Base-by-base conservation (phyloP, 2,888 invertebrate species). In the Ormyrus nitidulus region DNA sequence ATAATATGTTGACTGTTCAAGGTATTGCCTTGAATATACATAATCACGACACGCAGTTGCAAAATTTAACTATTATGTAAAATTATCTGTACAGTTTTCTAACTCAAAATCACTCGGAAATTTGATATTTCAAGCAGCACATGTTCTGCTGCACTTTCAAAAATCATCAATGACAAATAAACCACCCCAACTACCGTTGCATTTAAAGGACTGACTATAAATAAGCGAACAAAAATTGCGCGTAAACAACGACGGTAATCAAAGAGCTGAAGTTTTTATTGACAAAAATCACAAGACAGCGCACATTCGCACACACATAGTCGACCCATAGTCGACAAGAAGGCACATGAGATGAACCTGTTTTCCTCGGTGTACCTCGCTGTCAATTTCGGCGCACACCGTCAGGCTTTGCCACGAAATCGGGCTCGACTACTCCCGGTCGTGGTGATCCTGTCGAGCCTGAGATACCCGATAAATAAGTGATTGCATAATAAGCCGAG, bases 401-500 rank as follows among this genome's bases (percentile, higher is more conserved):
- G 34, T 34, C 34, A 34, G 44, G 44, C 58, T 11, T 6, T 46
- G 11, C 51, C 44, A 5, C 34, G n/a, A 3, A 5, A n/a, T 13
- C 6, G 11, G 34, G 34, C 9, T 61, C 8, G 34, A 69, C 19
- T 9, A 34, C 62, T 9, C 56, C 48, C 11, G 34, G 69, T 34
- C 6, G 46, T 11, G 34, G 44, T n/a, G 49, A 62, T 54, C 3
- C 11, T n/a, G 48, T 34, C 48, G 11, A n/a, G 2, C 51, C 53
- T 10, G 19, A 6, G 11, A n/a, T 11, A 68, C 34, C 8, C 19
- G 9, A 68, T n/a, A 58, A 48, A 48, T 49, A 54, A 61, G 49
- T 48, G 59, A 49, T 79, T 79, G 79, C 75, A 79, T 79, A 79
- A 79, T 66, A 75, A 70, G 62, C 61, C 68, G 59, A 46, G 48